Evolutionary conservation across 2,113 vertebrate species (phyloP), one percentile per base, ranked within the genome.

Genomic region (Melanocharis versteri): DNA sequence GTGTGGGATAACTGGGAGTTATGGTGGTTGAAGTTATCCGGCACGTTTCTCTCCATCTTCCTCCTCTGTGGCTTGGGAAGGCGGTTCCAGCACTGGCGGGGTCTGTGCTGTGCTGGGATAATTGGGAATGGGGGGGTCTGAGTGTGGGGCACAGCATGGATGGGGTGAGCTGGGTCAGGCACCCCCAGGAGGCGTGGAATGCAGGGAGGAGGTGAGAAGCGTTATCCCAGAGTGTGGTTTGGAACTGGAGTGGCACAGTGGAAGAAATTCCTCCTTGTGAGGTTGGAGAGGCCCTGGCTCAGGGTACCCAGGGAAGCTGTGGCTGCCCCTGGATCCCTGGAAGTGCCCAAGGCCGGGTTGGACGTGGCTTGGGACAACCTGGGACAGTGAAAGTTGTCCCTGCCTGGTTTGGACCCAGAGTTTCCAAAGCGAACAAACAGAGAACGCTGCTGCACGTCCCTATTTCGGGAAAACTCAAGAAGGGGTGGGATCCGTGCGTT

Each of bases 281-380:
- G 23, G 7, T 7, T 8, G 37, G 14, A 1, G 11, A 64, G 24
- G 10, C 13, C 10, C 56, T 30, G 47, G 42, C 42, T 45, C 11
- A 53, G 39, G 7, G 1, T 44, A 9, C 13, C 37, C 71, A 58
- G 42, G 40, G 30, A 13, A 56, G 5, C 57, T 42, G 42, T 13
- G 37, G 50, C 44, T 76, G 56, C n/a, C 15, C 11, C 72, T 58
- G 57, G 23, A 31, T 11, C 44, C 56, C 44, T 82, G 69, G 15
- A 5, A 58, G 7, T 10, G 28, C 5, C 77, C 51, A 6, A 33
- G 37, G 13, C 23, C 60, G 11, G 35, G 13, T 0, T 35, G 54
- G 47, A 45, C 1, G 0, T 5, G 8, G 15, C 20, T 42, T 72
- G 60, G 51, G 58, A 11, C 15, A 28, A 1, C 7, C 37, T n/a